Base-by-base conservation (phyloP, 2,113 vertebrate genomes). In the Corynorhinus townsendii region DNA sequence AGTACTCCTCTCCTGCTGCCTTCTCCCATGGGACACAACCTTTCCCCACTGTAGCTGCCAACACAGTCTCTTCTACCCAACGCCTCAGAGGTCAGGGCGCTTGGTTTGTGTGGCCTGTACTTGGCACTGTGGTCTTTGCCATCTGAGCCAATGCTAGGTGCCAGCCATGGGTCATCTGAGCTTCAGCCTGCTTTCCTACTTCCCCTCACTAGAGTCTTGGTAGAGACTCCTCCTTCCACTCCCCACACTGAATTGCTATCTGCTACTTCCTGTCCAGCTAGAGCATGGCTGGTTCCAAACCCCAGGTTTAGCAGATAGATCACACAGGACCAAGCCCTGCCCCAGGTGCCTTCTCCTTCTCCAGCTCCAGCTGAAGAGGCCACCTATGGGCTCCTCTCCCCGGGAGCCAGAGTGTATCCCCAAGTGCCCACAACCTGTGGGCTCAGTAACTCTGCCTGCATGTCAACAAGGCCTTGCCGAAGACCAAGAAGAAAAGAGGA, bases 371-470 rank as follows among this genome's bases (percentile, higher is more conserved):
- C 16, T 15, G 17, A 59, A 43, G 59, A 83, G 71, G 35, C n/a
- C 1, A 1, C 16, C 22, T 66, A 19, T 1, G 5, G 20, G 68
- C 8, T 40, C 14, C 49, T 19, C 40, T n/a, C 69, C 38, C 11
- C 17, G 0, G 28, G 69, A 40, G 20, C 49, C 68, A 28, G 83
- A 81, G 68, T 11, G 28, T 38, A 7, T 12, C 16, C 35, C 24
- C 2, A 30, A 45, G n/a, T 52, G 77, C 45, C 64, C 1, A 2
- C 3, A 30, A 11, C 0, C 7, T 17, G 0, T 11, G 11, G 11
- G 20, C 54, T 40, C 56, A 15, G 59, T 15, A 17, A 43, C 47
- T 76, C 84, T 54, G 28, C 35, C 49, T 43, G 16, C 16, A 19
- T 84, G 40, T 28, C 72, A 12, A 24, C 3, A 3, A 14, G 5